Base-by-base conservation (phyloP, 1,140 invertebrate species). In the Meteorus sp. region DNA sequence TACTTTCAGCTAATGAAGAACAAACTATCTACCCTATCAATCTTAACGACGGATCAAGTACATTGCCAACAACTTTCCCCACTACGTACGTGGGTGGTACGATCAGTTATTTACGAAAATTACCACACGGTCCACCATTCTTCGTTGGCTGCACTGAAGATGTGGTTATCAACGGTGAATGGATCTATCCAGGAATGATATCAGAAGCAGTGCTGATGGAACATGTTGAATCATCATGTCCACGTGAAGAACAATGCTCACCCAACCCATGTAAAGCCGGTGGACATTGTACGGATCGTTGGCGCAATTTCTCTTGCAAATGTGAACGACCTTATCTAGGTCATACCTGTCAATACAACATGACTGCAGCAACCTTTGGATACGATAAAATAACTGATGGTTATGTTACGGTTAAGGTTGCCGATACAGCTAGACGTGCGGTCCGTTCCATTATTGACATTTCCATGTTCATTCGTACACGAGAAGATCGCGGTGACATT, bases 71-170 rank as follows among this genome's bases (percentile, higher is more conserved):
- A 15, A 91, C 89, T 35, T 94, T 93, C 70, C 89, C 90, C 0
- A 85, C 85, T 5, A 93, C 91, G 1, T 90, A 90, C 63, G 82
- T 93, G 7, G 91, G 91, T 15, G 89, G 89, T 0, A 88, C 88
- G 9, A 86, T 87, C 41, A 84, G 72, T 19, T 87, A 87, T 59
- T 77, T 89, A 20, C 78, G 83, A 9, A 85, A 86, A 62, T 76
- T 90, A 33, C 85, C 87, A 0, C 87, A 89, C 63, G 85, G 85
- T 3, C 86, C 88, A 0, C 85, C 88, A 22, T 88, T 85, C 61
- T 93, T 94, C 73, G 88, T 94, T 13, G 95, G 95, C 2, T 98
- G 95, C 74, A 89, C 94, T 74, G 89, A 95, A 75, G 94, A 98
- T 74, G 87, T 96, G 6, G 84, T 88, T 20, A 88, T 97, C 22